Evolutionary conservation across 2,888 invertebrate genomes (phyloP).

Genomic region (Leucophora obtusa): DNA sequence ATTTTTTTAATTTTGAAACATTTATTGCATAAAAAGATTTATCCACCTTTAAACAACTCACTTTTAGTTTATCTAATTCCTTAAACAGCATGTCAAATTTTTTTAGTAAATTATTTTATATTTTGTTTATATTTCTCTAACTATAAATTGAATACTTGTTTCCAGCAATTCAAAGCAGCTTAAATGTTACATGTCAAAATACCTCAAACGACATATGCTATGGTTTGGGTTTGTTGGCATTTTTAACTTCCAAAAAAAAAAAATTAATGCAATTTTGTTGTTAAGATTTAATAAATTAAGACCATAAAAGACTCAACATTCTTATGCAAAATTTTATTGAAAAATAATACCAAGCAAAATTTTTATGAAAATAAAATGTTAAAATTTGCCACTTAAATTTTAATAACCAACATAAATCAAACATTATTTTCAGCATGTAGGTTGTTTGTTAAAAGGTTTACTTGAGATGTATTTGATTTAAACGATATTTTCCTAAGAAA

Average conservation of each 20-base stretch:
- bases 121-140: background rate
- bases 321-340: constrained; percentile 48
- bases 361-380: background rate
- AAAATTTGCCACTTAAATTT: constrained; percentile 17
- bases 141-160: background rate
- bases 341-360: constrained; percentile 24
- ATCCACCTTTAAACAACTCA: background rate
- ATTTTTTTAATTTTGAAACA: too few relatives aligned
- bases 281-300: constrained; percentile 43
- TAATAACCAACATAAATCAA: constrained; percentile 56
- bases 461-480: background rate
- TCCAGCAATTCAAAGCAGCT: background rate
- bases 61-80: background rate
- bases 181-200: constrained; percentile 58
- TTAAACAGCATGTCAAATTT: background rate
- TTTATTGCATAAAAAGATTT: too few relatives aligned
- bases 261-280: constrained; percentile 40
- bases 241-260: constrained; percentile 23
- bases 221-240: constrained; percentile 33
- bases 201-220: constrained; percentile 34
- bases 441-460: constrained; percentile 5
- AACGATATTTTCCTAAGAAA: background rate
- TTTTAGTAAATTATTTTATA: background rate
- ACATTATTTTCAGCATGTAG: constrained; percentile 17
- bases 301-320: constrained; percentile 48